Evolutionary conservation across 1,140 invertebrate species (phyloP), one percentile per base, ranked within the genome.

Genomic region (Papilio helenus): DNA sequence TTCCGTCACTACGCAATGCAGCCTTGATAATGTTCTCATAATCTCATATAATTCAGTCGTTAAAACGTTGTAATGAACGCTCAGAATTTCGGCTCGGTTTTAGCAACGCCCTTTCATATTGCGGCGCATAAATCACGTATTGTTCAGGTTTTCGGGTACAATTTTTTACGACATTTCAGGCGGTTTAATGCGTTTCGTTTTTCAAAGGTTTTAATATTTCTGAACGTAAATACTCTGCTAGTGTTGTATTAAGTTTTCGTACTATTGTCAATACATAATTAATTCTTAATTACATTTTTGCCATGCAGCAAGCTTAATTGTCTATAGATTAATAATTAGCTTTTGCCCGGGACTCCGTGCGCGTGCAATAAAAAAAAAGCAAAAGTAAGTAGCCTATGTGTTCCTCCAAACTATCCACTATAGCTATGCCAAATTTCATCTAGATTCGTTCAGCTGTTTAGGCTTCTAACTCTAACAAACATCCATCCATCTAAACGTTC

Each of bases 1-100:
- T 84, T 81, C 83, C 79, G 18, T 71, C 20, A 76, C n/a, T 34
- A 73, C 14, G 34, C n/a, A 79, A 58, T 58, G 73, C 73, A 44
- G 34, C 71, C 42, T 23, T 58, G 74, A 58, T 76, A 76, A 76
- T 76, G 49, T 76, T 68, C 74, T 58, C 23, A 58, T 76, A 76
- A 76, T 76, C 49, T 76, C 74, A 76, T 76, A 76, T 76, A 58
- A 58, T 58, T 55, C 46, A 10, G 51, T 58, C 49, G 74, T 76
- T 76, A 76, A 74, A 76, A 76, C 51, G 74, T 20, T 55, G 61
- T 76, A 76, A 76, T 58, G 74, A 68, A 76, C 46, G 72, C 42
- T 44, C 4, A 16, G 72, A 51, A 74, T 49, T 74, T 74, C 14
- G 34, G 72, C 44, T 74, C 72, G 18, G 34, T 49, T 74, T 18